Percentiles rank a stretch among this genome's conserved stretches.
Evolutionary conservation across 2,888 invertebrate genomes (phyloP).

Genomic region (Ischnura elegans): DNA sequence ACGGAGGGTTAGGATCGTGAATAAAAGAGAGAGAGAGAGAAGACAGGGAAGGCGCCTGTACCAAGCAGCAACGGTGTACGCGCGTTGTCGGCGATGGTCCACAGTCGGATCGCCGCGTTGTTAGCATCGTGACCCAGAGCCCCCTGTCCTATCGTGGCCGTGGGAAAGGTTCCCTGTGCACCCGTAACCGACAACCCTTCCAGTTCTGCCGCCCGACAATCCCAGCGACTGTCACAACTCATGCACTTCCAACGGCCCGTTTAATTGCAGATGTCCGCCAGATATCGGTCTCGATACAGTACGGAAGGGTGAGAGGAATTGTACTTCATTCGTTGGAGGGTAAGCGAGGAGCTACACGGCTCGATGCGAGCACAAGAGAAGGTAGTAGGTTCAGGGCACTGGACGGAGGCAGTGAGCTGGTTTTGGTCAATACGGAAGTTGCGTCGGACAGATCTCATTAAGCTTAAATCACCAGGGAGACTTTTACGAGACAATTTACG

Average conservation of each 20-base stretch:
- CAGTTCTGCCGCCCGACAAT: background rate
- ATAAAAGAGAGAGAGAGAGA: background rate
- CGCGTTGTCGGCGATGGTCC: conserved; percentile 38
- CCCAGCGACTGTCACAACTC: conserved; percentile 1
- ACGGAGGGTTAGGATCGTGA: background rate
- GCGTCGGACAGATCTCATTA: background rate
- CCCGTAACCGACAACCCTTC: background rate
- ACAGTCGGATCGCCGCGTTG: conserved; percentile 43
- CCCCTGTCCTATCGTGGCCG: conserved; percentile 49
- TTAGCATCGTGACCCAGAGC: conserved; percentile 64
- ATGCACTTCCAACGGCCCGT: background rate
- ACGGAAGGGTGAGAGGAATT: background rate
- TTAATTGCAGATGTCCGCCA: conserved; percentile 9
- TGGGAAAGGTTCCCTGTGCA: conserved; percentile 7
- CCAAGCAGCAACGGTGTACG: conserved; percentile 26
- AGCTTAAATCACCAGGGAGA: no score
- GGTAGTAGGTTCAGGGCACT: background rate
- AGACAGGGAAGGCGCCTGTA: background rate
- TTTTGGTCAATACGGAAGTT: background rate
- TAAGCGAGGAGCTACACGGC: background rate
- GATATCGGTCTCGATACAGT: conserved; percentile 12
- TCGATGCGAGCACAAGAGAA: background rate
- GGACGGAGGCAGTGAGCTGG: background rate
- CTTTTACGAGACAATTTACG: no score
- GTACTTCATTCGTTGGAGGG: background rate